Evolutionary conservation across 2,113 vertebrate species (phyloP).

Genomic region (Tragulus kanchil): DNA sequence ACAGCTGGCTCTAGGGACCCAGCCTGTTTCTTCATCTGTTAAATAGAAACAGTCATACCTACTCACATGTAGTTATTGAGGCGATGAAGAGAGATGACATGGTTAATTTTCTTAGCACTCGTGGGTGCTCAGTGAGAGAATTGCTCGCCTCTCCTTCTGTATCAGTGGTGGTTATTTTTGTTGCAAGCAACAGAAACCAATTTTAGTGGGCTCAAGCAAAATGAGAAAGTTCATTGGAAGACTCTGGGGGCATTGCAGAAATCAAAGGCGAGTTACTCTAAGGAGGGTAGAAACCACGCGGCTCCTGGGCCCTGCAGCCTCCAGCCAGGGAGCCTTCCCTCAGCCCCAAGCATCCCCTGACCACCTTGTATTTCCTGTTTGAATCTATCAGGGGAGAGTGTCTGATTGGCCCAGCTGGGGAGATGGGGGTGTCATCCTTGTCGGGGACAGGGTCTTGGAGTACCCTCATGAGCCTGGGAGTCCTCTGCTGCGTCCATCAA

Average conservation of each 20-base stretch:
- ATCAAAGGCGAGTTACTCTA: not conserved
- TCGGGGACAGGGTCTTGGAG: not conserved
- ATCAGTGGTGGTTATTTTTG: not conserved
- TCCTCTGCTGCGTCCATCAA: not conserved
- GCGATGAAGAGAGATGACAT: not conserved
- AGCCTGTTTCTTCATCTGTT: not conserved
- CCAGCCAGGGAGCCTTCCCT: not conserved
- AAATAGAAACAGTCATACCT: too few relatives aligned
- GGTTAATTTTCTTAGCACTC: not conserved
- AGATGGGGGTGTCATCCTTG: not conserved
- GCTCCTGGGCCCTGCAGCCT: not conserved
- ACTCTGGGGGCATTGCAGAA: not conserved
- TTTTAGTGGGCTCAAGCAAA: not conserved
- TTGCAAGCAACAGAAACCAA: not conserved
- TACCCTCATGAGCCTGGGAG: not conserved
- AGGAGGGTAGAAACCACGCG: not conserved
- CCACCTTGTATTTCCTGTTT: not conserved
- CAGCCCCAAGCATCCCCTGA: too few relatives aligned
- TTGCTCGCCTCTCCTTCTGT: not conserved
- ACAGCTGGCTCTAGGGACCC: not conserved
- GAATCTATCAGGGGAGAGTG: not conserved
- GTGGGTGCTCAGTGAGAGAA: not conserved
- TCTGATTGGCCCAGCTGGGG: not conserved
- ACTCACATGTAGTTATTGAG: rapidly evolving
- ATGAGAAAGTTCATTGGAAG: not conserved